Base-by-base conservation (phyloP, 2,797 vertebrate genomes). In the Crax fasciolata region DNA sequence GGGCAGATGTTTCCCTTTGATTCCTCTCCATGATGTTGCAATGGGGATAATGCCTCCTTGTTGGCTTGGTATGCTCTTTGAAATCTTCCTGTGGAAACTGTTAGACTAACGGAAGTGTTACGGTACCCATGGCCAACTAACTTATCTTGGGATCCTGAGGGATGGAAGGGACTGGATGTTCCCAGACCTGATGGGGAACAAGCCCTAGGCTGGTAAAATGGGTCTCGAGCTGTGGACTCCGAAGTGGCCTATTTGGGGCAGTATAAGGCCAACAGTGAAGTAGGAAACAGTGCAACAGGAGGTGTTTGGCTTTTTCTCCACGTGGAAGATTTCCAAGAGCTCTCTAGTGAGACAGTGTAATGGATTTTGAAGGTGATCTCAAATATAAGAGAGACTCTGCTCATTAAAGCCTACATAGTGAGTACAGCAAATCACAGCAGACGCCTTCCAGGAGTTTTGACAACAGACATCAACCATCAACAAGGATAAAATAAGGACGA, bases 311-410 rank as follows among this genome's bases (percentile, higher is more conserved):
- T 77, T 52, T 51, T 81, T 86, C 55, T 93, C 70, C 51, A 8
- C 3, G 28, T 92, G 92, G 92, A 94, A 94, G 76, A 21, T 92
- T 91, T 96, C 92, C 91, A 96, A 74, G 83, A 74, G 46, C 63
- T 86, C 66, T 88, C 84, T 76, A 86, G 87, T 90, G 92, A 84
- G 72, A 39, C 43, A 19, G 55, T 67, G 25, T 94, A 94, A 96
- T 94, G 73, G 94, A 94, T 96, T 96, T 97, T 96, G 95, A 96
- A 96, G 94, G 92, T 92, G 94, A 96, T 96, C 87, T 89, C 93
- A 87, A 88, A 78, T 67, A 35, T 35, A 76, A 86, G 91, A 93
- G 63, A 1, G 4, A 76, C 67, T 93, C 76, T 75, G 74, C 89
- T 96, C 96, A 95, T 96, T 97, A 97, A 95, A 94, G 74, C 63